Base-by-base conservation (phyloP, 2,797 vertebrate species). In the Amblyopsis hoosieri region DNA sequence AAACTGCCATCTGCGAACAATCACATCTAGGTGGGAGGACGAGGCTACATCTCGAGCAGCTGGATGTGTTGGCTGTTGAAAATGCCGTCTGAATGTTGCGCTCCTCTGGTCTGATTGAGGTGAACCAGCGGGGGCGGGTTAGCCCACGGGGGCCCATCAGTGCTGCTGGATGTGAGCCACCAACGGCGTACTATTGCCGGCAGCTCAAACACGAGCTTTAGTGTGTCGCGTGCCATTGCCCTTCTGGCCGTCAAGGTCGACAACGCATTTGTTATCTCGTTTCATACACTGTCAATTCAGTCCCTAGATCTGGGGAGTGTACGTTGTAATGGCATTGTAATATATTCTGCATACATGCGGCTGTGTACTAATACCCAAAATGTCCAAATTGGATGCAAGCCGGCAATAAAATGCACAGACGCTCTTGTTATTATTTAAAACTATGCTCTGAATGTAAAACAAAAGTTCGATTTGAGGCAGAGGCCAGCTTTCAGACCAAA, bases 1-100 rank as follows among this genome's bases (percentile, higher is more conserved):
- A 71, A 72, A 76, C 59, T 67, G 66, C 80, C 81, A 83, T 85
- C 83, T 86, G 84, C 60, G 67, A 59, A 6, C 65, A 49, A 54
- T 75, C 69, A 14, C 3, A 60, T 48, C 64, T 59, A 76, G 78
- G 74, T 79, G 71, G 82, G 69, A 64, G 56, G 8, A 54, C 46
- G 23, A 56, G 19, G 49, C 62, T 49, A 72, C 13, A 0, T 1
- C 3, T 55, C 64, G 54, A 72, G 77, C 83, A 75, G 80, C 82
- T 71, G 78, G 47, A 29, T 46, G 17, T 5, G 56, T 14, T 45
- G 0, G 7, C 46, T 3, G 71, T 23, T 0, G 45, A 50, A 29
- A 54, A 57, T 45, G 23, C 45, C 62, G 15, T 37, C 45, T 1
- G 29, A 4, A 14, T 1, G 15, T 56, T 0, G 45, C 15, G 67